A percentile compares a stretch with the other conserved stretches of the same genome.
These are phyloP conservation scores for Callithrix jacchus DNA, from an alignment of 2,113 vertebrate species.

Conservation along the genomic window DNA sequence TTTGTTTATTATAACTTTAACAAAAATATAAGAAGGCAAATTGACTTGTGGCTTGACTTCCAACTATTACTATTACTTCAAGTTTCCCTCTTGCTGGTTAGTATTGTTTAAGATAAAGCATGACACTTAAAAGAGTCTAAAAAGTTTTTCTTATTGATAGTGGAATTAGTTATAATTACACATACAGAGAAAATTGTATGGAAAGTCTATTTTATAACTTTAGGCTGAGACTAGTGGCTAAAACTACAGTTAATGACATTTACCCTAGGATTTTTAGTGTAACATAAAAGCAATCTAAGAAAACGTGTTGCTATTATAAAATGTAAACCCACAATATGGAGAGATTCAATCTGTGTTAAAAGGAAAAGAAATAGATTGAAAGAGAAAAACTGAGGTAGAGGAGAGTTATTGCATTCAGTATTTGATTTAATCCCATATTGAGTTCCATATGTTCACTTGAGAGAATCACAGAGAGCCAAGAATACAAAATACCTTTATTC, in stretches of 20 bases:
- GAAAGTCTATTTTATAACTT: not conserved
- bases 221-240: not conserved
- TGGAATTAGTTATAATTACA: constrained; percentile 18
- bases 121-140: not conserved
- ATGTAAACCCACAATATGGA: constrained; percentile 18
- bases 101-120: constrained; percentile 15
- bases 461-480: not conserved
- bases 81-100: not conserved
- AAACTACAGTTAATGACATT: constrained; percentile 2
- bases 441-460: constrained; percentile 43
- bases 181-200: not conserved
- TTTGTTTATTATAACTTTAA: not conserved
- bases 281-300: not conserved
- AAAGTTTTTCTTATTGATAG: not conserved
- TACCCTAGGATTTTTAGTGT: not conserved
- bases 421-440: constrained; percentile 47
- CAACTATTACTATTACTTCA: not conserved
- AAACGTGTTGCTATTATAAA: constrained; percentile 7
- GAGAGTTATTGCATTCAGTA: not conserved
- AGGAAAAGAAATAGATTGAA: constrained; percentile 17
- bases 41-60: constrained; percentile 1
- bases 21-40: not conserved
- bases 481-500: not conserved
- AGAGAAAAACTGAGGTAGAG: constrained; percentile 27
- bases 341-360: constrained; percentile 42